phyloP scores from a whole-genome alignment of 2,113 vertebrate species.

The Leuciscus idus region DNA sequence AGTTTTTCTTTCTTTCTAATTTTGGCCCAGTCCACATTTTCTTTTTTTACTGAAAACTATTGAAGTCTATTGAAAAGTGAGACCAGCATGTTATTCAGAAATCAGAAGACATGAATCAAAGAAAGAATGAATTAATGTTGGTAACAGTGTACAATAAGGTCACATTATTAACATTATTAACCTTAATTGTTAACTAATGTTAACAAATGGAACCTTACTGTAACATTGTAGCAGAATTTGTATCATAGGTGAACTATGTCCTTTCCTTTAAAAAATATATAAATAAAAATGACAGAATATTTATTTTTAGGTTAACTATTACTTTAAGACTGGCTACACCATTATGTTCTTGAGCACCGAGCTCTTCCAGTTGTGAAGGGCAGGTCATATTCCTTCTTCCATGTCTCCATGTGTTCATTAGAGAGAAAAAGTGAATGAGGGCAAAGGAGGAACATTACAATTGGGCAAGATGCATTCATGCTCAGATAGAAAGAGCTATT shows the following conservation, averaged over 20 bases:
- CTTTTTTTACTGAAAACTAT: too few species aligned
- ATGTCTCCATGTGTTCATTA: conserved; percentile 51
- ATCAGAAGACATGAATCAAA: background rate
- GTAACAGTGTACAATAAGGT: too few species aligned
- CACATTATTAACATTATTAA: too few species aligned
- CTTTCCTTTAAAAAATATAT: background rate
- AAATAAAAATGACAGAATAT: background rate
- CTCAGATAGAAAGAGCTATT: conserved; percentile 15
- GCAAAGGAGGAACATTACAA: conserved; percentile 26
- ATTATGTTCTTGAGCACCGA: background rate
- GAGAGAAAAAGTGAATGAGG: conserved; percentile 19
- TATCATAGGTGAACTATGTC: background rate
- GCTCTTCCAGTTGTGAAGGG: conserved; percentile 21
- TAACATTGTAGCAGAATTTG: too few species aligned
- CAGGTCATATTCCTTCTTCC: conserved; percentile 64
- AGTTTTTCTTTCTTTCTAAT: background rate
- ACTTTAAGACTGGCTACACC: background rate
- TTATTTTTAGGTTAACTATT: background rate
- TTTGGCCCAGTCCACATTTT: background rate
- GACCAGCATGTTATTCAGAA: background rate
- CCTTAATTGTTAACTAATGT: too few species aligned
- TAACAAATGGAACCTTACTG: too few species aligned
- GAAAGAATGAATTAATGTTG: too few species aligned
- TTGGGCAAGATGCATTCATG: conserved; percentile 42
- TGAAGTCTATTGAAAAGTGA: background rate